Evolutionary conservation across 1,140 invertebrate species (phyloP).

Genomic region (Achatina immaculata): DNA sequence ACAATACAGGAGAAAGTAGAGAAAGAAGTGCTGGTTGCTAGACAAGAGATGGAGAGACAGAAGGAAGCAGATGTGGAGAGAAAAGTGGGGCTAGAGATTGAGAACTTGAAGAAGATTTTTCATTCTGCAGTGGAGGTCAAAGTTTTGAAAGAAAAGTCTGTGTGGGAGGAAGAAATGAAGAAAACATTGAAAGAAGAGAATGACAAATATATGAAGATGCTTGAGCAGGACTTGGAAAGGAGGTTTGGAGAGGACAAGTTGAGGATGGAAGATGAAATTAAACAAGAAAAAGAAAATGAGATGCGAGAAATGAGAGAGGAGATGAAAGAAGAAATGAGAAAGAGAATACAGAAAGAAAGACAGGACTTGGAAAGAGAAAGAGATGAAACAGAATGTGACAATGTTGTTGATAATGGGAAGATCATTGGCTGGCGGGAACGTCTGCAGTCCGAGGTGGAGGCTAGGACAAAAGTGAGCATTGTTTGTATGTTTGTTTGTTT

Average conservation of each 20-base stretch:
- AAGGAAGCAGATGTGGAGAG: not conserved
- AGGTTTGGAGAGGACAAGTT: not conserved
- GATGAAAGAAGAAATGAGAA: conserved; percentile 21
- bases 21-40: not conserved
- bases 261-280: not conserved
- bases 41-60: not conserved
- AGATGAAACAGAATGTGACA: not conserved
- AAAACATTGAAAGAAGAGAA: conserved; percentile 10
- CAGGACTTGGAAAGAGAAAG: conserved; percentile 18
- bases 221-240: not conserved
- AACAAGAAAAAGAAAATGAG: not conserved
- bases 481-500: not conserved
- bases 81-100: conserved; percentile 2
- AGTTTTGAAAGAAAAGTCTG: conserved; percentile 5
- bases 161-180: conserved; percentile 2
- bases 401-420: not conserved
- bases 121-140: not conserved
- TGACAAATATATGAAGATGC: not conserved
- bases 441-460: not conserved
- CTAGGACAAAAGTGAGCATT: conserved; percentile 12
- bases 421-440: not conserved
- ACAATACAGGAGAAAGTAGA: not conserved
- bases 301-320: conserved; percentile 19
- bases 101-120: conserved; percentile 24
- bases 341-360: not conserved